These are phyloP conservation scores for Hirundichthys speculiger DNA, from an alignment of 2,113 vertebrate species.

Conservation along the genomic window DNA sequence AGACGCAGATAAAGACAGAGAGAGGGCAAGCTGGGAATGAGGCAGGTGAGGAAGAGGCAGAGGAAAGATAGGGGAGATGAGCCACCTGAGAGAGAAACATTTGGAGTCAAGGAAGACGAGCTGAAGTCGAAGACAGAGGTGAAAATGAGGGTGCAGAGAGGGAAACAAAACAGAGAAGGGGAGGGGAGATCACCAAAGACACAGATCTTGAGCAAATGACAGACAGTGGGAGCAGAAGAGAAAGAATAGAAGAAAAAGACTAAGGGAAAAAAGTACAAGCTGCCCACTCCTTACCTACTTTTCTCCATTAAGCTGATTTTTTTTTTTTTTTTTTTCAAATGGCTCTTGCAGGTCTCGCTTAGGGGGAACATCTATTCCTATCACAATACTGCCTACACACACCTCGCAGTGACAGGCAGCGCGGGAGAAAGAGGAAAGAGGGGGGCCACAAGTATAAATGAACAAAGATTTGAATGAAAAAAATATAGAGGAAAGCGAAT, in stretches of 20 bases:
- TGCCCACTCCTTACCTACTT: slow-evolving; percentile 83
- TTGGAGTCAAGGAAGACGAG: slow-evolving; percentile 55
- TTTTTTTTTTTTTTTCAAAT: slow-evolving; percentile 78
- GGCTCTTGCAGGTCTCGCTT: slow-evolving; percentile 83
- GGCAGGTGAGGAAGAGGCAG: slow-evolving; percentile 57
- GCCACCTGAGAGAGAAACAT: slow-evolving; percentile 71
- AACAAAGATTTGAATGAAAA: slow-evolving; percentile 42
- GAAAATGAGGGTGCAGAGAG: slow-evolving; percentile 41
- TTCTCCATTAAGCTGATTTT: slow-evolving; percentile 80
- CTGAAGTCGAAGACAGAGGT: slow-evolving; percentile 42
- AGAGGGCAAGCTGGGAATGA: slow-evolving; percentile 62
- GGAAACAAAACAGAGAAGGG: slow-evolving; percentile 48
- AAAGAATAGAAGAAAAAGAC: slow-evolving; percentile 60
- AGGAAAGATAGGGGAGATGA: slow-evolving; percentile 27
- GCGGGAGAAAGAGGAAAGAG: slow-evolving; percentile 34
- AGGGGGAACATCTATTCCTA: slow-evolving; percentile 84
- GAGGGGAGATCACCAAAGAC: slow-evolving; percentile 52
- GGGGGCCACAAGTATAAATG: slow-evolving; percentile 54
- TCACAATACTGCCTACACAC: slow-evolving; percentile 85
- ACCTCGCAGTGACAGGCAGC: slow-evolving; percentile 75
- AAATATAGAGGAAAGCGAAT: slow-evolving; percentile 26
- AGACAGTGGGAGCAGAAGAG: slow-evolving; percentile 68
- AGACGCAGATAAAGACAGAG: slow-evolving; percentile 71
- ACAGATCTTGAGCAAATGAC: slow-evolving; percentile 65
- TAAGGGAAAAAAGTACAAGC: slow-evolving; percentile 62